Evolutionary conservation across 2,113 vertebrate species (phyloP), one percentile per base, ranked within the genome.

Genomic region (Neolamprologus variostigma): DNA sequence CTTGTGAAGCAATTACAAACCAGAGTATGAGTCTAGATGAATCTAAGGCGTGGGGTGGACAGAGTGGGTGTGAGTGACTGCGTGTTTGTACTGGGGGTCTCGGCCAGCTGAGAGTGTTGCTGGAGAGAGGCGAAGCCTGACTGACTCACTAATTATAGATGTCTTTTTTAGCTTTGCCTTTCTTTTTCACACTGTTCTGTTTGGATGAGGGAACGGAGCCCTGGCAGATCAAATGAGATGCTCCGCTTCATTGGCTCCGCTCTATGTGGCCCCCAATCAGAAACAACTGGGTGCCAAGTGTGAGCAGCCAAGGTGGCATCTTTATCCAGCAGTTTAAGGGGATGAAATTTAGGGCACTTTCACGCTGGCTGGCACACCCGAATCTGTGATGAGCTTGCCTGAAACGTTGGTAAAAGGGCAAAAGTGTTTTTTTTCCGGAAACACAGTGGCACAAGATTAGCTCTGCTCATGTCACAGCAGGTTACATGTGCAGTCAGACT

Each of bases 1-100:
- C 94, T 94, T 88, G 91, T 89, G 91, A 94, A 89, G 92, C 94
- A 95, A 95, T 96, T 95, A 95, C 91, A 93, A 94, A 89, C 81
- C 81, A 80, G 51, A 89, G 87, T 91, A 83, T 87, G 88, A 85
- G 89, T 87, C 42, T 28, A 33, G 61, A 91, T 92, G 84, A 86
- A 84, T 87, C 83, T 73, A 84, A 83, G 87, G 83, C n/a, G 6
- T 40, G n/a, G 78, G 50, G 37, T 61, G 66, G 81, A 45, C 51
- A 82, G 35, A 37, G 55, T 84, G 71, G 83, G 89, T 91, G 82
- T 86, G 55, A 80, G 66, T 35, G 28, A 51, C 59, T 81, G 17
- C 33, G 51, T 79, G 83, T 80, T 89, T 87, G 47, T 90, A 37
- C 19, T 23, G 76, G 80, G 78, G 63, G 85, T 88, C 59, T 85